phyloP scores from a whole-genome alignment of 2,888 invertebrate species.

The Tipula confusa region DNA sequence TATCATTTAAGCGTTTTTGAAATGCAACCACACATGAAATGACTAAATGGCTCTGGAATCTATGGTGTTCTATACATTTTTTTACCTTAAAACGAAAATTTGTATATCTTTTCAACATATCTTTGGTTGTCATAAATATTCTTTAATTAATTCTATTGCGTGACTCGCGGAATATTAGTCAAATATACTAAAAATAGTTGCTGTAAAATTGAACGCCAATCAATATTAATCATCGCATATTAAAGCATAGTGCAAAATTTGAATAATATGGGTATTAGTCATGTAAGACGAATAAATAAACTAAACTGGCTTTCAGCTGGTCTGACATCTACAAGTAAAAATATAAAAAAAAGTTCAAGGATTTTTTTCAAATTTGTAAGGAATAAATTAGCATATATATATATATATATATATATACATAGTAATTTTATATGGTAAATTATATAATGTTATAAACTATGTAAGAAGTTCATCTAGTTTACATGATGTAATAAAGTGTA shows the following conservation, averaged over 20 bases:
- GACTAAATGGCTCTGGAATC: neutral
- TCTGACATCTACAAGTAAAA: neutral
- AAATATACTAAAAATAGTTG: neutral
- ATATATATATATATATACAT: neutral
- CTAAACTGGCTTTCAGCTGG: neutral
- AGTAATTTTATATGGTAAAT: neutral
- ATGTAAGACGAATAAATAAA: neutral
- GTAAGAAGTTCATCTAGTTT: neutral
- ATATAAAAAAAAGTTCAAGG: neutral
- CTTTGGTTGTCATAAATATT: neutral
- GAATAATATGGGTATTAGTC: neutral
- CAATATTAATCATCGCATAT: neutral
- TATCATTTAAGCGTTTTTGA: neutral
- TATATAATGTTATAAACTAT: neutral
- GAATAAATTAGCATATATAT: neutral
- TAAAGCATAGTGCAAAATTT: neutral
- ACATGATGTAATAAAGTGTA: too few species aligned
- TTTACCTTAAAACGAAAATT: neutral
- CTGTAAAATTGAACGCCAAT: neutral
- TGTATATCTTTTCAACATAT: neutral
- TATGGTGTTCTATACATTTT: neutral
- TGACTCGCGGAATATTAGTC: neutral
- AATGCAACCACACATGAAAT: too few species aligned
- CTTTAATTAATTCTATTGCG: neutral
- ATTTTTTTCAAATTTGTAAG: neutral